These are phyloP conservation scores for Amphiura filiformis DNA, from an alignment of 35 echinoderm and acorn worm species.

Conservation along the genomic window DNA sequence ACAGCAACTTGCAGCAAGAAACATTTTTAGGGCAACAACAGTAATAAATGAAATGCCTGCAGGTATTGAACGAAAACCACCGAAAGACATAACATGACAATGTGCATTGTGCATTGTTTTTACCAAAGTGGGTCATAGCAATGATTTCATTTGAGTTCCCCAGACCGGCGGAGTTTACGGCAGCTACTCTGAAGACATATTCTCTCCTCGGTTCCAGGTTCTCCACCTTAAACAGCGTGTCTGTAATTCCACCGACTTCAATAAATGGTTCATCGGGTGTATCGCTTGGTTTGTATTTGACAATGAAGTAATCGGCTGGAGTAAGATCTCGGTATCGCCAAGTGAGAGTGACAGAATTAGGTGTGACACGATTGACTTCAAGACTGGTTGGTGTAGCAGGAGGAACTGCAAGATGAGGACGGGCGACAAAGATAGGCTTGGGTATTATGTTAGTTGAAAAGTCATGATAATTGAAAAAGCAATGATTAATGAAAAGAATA, in stretches of 20 bases:
- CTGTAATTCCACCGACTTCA: neutral
- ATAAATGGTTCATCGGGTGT: neutral
- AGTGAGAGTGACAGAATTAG: neutral
- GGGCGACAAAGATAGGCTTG: too few species aligned
- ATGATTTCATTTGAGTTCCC: neutral
- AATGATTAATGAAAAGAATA: too few species aligned
- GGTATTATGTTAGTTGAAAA: too few species aligned
- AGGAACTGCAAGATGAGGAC: neutral
- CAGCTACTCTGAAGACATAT: neutral
- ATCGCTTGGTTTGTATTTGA: neutral
- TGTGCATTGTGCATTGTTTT: too few species aligned
- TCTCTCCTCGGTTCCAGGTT: neutral
- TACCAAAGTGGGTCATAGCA: neutral
- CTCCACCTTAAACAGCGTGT: neutral
- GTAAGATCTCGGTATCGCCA: neutral
- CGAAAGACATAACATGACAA: too few species aligned
- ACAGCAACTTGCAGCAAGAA: too few species aligned
- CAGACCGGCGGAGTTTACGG: neutral
- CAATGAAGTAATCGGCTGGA: neutral
- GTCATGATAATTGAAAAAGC: too few species aligned
- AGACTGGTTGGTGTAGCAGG: neutral
- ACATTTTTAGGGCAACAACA: too few species aligned
- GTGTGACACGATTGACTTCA: neutral
- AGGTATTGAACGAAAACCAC: too few species aligned
- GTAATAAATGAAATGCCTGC: too few species aligned